Evolutionary conservation across 2,113 vertebrate genomes (phyloP).

Genomic region (Rissa tridactyla): DNA sequence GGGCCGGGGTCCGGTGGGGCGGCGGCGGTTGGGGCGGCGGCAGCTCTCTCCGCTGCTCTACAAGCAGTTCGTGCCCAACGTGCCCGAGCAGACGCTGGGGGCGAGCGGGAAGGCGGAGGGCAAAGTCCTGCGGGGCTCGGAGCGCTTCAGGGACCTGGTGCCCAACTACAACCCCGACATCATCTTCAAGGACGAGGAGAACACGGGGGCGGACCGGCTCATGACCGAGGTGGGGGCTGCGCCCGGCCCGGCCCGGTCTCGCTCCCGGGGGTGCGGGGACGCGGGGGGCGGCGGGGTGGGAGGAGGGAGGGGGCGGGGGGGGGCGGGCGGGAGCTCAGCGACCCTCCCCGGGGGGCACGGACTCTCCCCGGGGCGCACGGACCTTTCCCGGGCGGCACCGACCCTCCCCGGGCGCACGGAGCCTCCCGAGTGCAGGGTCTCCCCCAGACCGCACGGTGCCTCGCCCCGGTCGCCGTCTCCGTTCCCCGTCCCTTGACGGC

Average conservation of each 20-base stretch:
- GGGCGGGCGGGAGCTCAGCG: background rate
- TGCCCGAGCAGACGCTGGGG: conserved; percentile 79
- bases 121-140: conserved; percentile 71
- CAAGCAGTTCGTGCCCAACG: conserved; percentile 78
- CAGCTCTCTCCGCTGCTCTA: conserved; percentile 76
- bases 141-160: conserved; percentile 75
- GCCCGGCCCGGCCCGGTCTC: background rate
- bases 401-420: background rate
- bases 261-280: background rate
- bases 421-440: too few relatives aligned
- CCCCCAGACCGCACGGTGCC: background rate
- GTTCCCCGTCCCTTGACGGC: too few relatives aligned
- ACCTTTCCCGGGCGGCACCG: background rate
- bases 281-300: background rate
- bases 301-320: background rate
- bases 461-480: background rate
- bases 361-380: background rate
- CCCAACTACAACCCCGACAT: conserved; percentile 98
- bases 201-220: conserved; percentile 94
- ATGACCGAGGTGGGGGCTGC: conserved; percentile 90
- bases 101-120: conserved; percentile 79
- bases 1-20: conserved; percentile 77
- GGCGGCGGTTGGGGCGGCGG: conserved; percentile 67
- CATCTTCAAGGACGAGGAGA: conserved; percentile 99
- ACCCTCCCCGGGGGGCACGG: background rate